Base-by-base conservation (phyloP, 92 coral and sea anemone genomes). In the Chrysogorgia sp. region DNA sequence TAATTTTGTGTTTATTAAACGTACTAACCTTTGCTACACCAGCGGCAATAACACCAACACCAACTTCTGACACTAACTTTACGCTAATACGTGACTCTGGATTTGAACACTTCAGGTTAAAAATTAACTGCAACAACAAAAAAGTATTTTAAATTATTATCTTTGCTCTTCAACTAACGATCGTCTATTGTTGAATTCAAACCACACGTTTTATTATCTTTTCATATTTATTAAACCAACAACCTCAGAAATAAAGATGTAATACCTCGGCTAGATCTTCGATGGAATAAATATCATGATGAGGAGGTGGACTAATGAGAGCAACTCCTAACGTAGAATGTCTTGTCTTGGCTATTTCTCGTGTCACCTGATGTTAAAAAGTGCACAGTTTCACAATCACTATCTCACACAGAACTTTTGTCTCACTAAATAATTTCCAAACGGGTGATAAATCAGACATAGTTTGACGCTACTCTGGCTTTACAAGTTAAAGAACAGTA, bases 1-100 rank as follows among this genome's bases (percentile, higher is more conserved):
- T n/a, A n/a, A n/a, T n/a, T n/a, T n/a, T n/a, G n/a, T n/a, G n/a
- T n/a, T n/a, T n/a, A n/a, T n/a, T n/a, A n/a, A 47, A 47, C 2
- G 7, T 47, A 53, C 82, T 1, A 55, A 92, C 97, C 96, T 93
- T 93, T 33, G 98, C 90, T 24, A 93, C 98, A 56, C 98, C 98
- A n/a, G 98, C 90, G 0, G 98, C 96, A 35, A 93, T 87, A 20
- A 93, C 96, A 50, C 98, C 98, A 22, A 93, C 98, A n/a, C 98
- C 98, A 34, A 93, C 97, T 43, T 93, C 98, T 15, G 98, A 93
- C 45, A 93, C 98, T 63, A 93, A 77, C 48, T 93, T 93, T 63
- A 93, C 98, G 68, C 98, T 93, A 82, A 93, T 75, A 2, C 97
- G 89, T 9, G 97, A 92, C 35, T 80, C 63, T 1, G 94, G 90